A percentile compares a stretch with the other conserved stretches of the same genome.
Conservation (phyloP, 2,113 vertebrate species). For the Gymnorhina tibicen region DNA sequence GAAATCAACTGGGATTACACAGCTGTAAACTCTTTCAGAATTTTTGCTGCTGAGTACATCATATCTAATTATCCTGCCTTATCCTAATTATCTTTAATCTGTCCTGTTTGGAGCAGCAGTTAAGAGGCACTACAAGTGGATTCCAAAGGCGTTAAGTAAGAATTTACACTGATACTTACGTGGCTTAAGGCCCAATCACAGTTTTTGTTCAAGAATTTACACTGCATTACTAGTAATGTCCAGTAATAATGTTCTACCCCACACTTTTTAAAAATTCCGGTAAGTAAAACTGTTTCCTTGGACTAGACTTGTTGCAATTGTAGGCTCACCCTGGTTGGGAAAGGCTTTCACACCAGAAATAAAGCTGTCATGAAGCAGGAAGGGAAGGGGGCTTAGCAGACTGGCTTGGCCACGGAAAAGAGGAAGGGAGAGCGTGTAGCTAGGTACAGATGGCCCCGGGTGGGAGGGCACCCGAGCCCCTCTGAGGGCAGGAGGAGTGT, state of each 20-base stretch:
- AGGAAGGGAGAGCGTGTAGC: rapidly evolving
- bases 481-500: background rate
- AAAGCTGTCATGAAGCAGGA: rapidly evolving
- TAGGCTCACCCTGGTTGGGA: background rate
- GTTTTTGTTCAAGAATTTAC: background rate
- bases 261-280: background rate
- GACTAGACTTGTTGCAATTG: rapidly evolving
- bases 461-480: rapidly evolving
- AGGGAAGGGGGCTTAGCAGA: background rate
- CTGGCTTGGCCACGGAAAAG: rapidly evolving
- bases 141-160: background rate
- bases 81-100: slow-evolving; percentile 19
- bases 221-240: background rate
- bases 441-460: background rate
- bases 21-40: background rate
- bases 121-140: background rate
- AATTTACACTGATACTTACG: background rate
- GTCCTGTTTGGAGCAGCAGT: background rate
- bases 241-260: background rate
- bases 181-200: background rate
- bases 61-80: background rate
- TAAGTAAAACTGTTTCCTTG: background rate
- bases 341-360: background rate
- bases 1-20: background rate
- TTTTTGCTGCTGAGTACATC: background rate